A percentile compares a stretch with the other conserved stretches of the same genome.
These are phyloP conservation scores for Sipha maydis DNA, from an alignment of 2,888 invertebrate species.

Conservation along the genomic window DNA sequence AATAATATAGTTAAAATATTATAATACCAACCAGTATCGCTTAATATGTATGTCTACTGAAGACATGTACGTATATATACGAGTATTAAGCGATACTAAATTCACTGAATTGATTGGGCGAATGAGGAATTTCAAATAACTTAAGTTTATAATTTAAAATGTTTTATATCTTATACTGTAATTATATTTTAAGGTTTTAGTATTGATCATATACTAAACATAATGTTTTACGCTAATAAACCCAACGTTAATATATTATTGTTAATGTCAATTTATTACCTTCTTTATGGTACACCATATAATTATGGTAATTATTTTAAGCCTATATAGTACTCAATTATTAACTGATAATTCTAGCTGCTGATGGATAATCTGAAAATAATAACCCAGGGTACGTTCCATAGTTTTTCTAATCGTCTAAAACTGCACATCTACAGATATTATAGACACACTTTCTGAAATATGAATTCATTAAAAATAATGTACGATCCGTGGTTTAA, in stretches of 20 bases:
- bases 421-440: neutral
- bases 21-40: too few species aligned
- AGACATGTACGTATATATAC: too few species aligned
- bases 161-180: neutral
- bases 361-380: conserved; percentile 46
- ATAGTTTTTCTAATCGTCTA: neutral
- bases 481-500: neutral
- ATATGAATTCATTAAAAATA: neutral
- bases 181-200: neutral
- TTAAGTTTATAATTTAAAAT: neutral
- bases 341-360: neutral
- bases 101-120: too few species aligned
- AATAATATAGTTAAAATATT: too few species aligned
- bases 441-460: neutral
- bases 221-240: neutral
- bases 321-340: neutral
- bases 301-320: neutral
- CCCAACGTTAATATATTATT: neutral
- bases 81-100: too few species aligned
- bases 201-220: neutral
- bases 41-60: too few species aligned
- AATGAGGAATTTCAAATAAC: too few species aligned
- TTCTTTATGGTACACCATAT: neutral
- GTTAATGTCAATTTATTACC: neutral
- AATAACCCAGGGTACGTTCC: conserved; percentile 25